These are phyloP conservation scores for Drosophila subquinaria DNA, from an alignment of 2,888 invertebrate species.

Conservation along the genomic window DNA sequence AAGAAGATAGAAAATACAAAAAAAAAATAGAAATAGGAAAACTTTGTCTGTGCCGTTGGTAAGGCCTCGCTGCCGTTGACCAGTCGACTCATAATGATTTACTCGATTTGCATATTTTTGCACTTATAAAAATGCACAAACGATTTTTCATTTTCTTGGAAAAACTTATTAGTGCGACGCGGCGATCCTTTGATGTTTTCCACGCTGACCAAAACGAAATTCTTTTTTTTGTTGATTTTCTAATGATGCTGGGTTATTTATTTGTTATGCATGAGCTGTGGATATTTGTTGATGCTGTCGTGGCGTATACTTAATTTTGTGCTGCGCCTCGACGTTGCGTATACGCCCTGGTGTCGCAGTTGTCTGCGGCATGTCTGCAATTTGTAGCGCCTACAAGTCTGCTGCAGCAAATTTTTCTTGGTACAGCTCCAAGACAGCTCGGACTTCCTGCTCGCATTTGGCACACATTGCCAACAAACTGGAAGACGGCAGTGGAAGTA, in stretches of 20 bases:
- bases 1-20: slow-evolving; percentile 46
- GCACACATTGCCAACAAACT: slow-evolving; percentile 52
- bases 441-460: slow-evolving; percentile 48
- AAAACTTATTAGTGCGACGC: slow-evolving; percentile 80
- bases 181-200: slow-evolving; percentile 68
- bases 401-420: slow-evolving; percentile 72
- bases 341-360: slow-evolving; percentile 61
- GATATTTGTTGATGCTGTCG: neutral
- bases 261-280: slow-evolving; percentile 69
- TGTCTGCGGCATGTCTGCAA: slow-evolving; percentile 73
- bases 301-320: slow-evolving; percentile 44
- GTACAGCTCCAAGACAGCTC: slow-evolving; percentile 52
- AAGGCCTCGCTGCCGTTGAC: slow-evolving; percentile 15
- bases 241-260: slow-evolving; percentile 61
- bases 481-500: slow-evolving; percentile 25
- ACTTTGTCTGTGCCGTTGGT: slow-evolving; percentile 69
- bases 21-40: slow-evolving; percentile 51
- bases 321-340: slow-evolving; percentile 41
- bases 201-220: slow-evolving; percentile 43
- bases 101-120: slow-evolving; percentile 84
- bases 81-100: slow-evolving; percentile 78
- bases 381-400: slow-evolving; percentile 83
- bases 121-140: slow-evolving; percentile 82
- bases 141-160: slow-evolving; percentile 82
- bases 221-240: slow-evolving; percentile 9